A percentile compares a stretch with the other conserved stretches of the same genome.
Conservation (phyloP, 1,140 invertebrate species). For the Drepana arcuata region DNA sequence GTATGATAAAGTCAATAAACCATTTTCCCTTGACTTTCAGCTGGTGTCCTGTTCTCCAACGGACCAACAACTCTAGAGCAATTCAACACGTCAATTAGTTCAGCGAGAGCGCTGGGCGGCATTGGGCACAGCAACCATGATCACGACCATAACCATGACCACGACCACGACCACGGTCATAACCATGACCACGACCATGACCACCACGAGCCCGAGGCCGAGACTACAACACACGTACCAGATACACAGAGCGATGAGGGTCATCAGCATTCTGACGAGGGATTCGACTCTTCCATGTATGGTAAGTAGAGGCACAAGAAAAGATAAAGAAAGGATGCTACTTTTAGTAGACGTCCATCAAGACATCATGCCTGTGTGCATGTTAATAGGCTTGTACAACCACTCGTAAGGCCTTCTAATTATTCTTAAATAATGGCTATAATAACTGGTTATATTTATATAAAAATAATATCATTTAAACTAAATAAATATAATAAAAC, state of each 20-base stretch:
- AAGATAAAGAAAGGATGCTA: too few relatives aligned
- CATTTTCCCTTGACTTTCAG: constrained; percentile 25
- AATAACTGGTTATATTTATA: not conserved
- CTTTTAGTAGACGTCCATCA: too few relatives aligned
- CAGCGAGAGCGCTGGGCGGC: constrained; percentile 52
- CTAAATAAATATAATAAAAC: too few relatives aligned
- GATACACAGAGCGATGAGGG: constrained; percentile 36
- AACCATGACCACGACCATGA: constrained; percentile 17
- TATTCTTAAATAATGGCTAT: not conserved
- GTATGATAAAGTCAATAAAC: too few relatives aligned
- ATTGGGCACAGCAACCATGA: constrained; percentile 21
- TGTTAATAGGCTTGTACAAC: too few relatives aligned
- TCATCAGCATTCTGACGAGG: constrained; percentile 22
- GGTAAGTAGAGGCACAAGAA: too few relatives aligned
- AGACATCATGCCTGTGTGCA: too few relatives aligned
- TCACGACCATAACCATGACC: constrained; percentile 13
- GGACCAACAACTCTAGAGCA: constrained; percentile 48
- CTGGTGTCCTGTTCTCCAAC: constrained; percentile 53
- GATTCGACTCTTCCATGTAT: constrained; percentile 35
- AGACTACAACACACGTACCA: constrained; percentile 14
- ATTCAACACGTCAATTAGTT: constrained; percentile 51
- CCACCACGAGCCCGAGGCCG: constrained; percentile 11
- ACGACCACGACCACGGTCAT: constrained; percentile 4
- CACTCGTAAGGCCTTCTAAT: too few relatives aligned
- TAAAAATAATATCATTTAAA: too few relatives aligned